Conservation (phyloP, 2,113 vertebrate genomes). For the Polypterus senegalus region DNA sequence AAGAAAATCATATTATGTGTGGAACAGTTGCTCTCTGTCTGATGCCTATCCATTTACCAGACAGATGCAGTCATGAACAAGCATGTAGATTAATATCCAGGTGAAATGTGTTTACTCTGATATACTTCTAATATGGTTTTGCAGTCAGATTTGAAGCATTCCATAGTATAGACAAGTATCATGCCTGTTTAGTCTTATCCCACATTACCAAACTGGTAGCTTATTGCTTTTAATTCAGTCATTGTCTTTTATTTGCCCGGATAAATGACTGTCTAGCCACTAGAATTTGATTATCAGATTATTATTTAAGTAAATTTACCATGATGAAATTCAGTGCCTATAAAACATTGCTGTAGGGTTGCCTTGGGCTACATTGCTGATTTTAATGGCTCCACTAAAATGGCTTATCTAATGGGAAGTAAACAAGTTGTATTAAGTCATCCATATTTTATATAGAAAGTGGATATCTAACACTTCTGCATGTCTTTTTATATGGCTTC, state of each 20-base stretch:
- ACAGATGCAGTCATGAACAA: background rate
- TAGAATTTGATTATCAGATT: background rate
- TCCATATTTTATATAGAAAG: background rate
- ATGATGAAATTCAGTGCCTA: conserved; percentile 18
- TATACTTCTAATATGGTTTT: background rate
- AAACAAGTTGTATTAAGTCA: conserved; percentile 5
- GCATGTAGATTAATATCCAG: background rate
- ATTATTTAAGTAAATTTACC: conserved; percentile 1
- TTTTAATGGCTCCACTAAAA: conserved; percentile 21
- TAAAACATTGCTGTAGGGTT: conserved; percentile 31
- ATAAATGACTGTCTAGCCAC: background rate
- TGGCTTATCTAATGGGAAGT: conserved; percentile 1
- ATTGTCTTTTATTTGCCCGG: background rate
- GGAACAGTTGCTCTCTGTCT: background rate
- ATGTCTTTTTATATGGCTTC: no score
- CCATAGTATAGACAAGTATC: background rate
- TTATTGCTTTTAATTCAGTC: conserved; percentile 2
- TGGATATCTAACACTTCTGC: no score
- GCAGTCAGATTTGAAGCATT: background rate
- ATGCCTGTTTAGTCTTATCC: background rate
- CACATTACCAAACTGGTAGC: background rate
- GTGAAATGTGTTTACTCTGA: background rate
- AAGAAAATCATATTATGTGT: background rate
- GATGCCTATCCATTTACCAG: background rate
- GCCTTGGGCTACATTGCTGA: conserved; percentile 30